Evolutionary conservation across 2,113 vertebrate species (phyloP).

Genomic region (Motacilla tschutschensis): DNA sequence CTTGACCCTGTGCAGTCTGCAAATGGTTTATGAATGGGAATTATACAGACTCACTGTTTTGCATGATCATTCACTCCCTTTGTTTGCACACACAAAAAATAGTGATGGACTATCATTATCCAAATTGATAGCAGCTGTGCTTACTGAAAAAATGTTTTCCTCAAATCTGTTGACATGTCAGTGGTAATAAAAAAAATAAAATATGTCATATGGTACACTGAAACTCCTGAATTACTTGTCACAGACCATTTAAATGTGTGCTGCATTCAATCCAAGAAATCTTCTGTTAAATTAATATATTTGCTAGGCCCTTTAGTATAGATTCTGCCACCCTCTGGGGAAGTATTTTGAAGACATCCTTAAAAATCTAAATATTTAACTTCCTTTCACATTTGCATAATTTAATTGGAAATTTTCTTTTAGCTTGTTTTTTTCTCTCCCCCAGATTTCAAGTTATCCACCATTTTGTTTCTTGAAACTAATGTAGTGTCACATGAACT

Average conservation of each 20-base stretch:
- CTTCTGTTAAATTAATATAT: conserved; percentile 18
- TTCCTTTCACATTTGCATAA: conserved; percentile 8
- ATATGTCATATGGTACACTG: conserved; percentile 24
- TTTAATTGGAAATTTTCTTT: background rate
- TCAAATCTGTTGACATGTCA: conserved; percentile 68
- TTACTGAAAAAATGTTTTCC: conserved; percentile 63
- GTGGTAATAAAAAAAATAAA: conserved; percentile 56
- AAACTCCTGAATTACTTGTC: conserved; percentile 49
- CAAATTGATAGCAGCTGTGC: conserved; percentile 79
- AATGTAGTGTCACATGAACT: background rate
- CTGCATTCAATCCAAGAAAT: conserved; percentile 20
- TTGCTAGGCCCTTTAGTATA: background rate
- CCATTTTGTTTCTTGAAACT: background rate
- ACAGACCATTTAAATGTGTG: conserved; percentile 33
- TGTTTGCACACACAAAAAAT: conserved; percentile 62
- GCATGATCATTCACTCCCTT: conserved; percentile 37
- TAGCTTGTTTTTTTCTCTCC: background rate
- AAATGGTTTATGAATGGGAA: conserved; percentile 58
- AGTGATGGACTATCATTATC: conserved; percentile 73
- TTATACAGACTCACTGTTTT: conserved; percentile 46
- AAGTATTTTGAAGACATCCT: conserved; percentile 16
- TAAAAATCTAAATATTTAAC: conserved; percentile 53
- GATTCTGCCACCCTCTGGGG: background rate
- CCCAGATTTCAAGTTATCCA: background rate
- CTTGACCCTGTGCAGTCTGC: conserved; percentile 38